A percentile compares a stretch with the other conserved stretches of the same genome.
Evolutionary conservation across 1,140 invertebrate genomes (phyloP).

Genomic region (Drosophila pruinosa): DNA sequence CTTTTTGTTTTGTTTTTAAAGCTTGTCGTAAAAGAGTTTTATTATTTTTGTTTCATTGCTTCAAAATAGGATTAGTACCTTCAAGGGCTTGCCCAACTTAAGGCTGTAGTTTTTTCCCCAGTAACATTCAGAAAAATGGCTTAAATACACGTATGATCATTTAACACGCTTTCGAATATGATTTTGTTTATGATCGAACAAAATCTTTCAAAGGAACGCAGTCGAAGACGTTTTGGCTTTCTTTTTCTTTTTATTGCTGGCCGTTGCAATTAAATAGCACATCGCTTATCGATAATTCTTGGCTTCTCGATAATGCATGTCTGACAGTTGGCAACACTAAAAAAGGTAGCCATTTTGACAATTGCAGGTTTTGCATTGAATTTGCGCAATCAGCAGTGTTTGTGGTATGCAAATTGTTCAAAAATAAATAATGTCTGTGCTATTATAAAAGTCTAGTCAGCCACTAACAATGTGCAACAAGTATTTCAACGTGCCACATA

Average conservation of each 20-base stretch:
- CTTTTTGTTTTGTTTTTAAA: slow-evolving; percentile 51
- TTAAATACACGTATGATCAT: slow-evolving; percentile 36
- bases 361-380: slow-evolving; percentile 2
- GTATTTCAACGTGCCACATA: slow-evolving; percentile 12
- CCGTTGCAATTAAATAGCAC: not conserved
- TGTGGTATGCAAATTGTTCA: slow-evolving; percentile 18
- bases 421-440: slow-evolving; percentile 29
- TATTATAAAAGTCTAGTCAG: slow-evolving; percentile 21
- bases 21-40: slow-evolving; percentile 73
- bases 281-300: not conserved
- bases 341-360: slow-evolving; percentile 6
- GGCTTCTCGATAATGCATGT: no score
- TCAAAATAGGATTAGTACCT: slow-evolving; percentile 68
- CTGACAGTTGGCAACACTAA: slow-evolving; percentile 7
- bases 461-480: slow-evolving; percentile 28
- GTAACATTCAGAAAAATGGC: slow-evolving; percentile 20
- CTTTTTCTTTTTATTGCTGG: not conserved
- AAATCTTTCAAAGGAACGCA: not conserved
- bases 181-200: not conserved
- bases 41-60: slow-evolving; percentile 73
- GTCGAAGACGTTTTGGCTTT: not conserved
- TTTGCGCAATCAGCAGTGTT: slow-evolving; percentile 24
- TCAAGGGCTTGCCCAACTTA: slow-evolving; percentile 11
- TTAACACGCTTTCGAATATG: slow-evolving; percentile 59
- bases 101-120: slow-evolving; percentile 36